phyloP scores from a whole-genome alignment of 2,888 invertebrate species.

The Apoderus coryli region DNA sequence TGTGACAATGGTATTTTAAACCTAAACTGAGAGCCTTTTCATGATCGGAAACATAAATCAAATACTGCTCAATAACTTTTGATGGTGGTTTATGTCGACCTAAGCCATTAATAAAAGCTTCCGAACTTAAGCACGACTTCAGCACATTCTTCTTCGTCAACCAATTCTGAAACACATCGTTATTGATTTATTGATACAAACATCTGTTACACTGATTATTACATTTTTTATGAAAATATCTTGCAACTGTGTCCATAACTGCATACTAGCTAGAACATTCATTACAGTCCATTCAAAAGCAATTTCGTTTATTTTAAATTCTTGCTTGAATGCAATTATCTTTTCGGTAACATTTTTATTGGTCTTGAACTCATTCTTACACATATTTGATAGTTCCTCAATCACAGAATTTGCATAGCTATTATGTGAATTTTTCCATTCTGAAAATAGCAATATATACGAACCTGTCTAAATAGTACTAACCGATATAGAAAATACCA shows the following conservation, averaged over 20 bases:
- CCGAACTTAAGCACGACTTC: constrained; percentile 24
- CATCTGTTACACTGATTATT: too few species aligned
- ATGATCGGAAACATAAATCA: constrained; percentile 23
- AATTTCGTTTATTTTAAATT: constrained; percentile 26
- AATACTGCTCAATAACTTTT: constrained; percentile 32
- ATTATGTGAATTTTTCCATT: constrained; percentile 25
- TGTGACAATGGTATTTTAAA: constrained; percentile 47
- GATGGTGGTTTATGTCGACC: constrained; percentile 27
- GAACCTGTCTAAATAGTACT: too few species aligned
- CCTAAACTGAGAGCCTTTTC: constrained; percentile 47
- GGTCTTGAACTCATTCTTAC: constrained; percentile 21
- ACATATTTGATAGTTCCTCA: constrained; percentile 24
- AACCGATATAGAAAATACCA: too few species aligned
- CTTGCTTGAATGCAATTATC: constrained; percentile 23
- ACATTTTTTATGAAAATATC: constrained; percentile 25
- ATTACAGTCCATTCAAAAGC: constrained; percentile 29
- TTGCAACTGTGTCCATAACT: constrained; percentile 25
- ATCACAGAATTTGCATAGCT: constrained; percentile 21
- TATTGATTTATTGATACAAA: neutral
- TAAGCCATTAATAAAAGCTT: constrained; percentile 25
- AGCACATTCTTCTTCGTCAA: constrained; percentile 31
- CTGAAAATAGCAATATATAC: constrained; percentile 19
- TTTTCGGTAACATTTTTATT: constrained; percentile 19
- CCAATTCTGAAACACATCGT: constrained; percentile 35
- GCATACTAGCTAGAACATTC: constrained; percentile 24